These are phyloP conservation scores for Pseudopipra pipra DNA, from an alignment of 2,113 vertebrate genomes.

Conservation along the genomic window DNA sequence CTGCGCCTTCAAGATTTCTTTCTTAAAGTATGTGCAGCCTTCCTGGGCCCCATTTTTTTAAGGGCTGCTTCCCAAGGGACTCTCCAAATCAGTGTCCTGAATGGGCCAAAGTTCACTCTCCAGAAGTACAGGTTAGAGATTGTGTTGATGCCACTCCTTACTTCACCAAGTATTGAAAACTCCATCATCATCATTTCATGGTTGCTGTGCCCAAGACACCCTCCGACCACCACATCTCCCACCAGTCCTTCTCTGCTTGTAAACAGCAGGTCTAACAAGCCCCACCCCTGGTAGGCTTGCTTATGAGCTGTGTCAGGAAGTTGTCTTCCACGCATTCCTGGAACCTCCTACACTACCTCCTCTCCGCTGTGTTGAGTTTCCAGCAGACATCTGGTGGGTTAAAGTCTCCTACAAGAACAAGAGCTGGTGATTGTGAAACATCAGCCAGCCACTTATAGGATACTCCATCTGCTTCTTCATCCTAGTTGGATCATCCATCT, in stretches of 20 bases:
- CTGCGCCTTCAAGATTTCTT: background rate
- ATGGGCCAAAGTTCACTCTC: background rate
- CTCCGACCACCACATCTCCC: background rate
- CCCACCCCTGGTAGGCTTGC: background rate
- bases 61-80: background rate
- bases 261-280: background rate
- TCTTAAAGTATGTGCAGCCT: background rate
- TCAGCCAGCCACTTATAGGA: background rate
- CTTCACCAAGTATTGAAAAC: background rate
- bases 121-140: background rate
- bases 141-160: background rate
- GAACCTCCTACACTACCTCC: background rate
- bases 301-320: background rate
- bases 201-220: background rate
- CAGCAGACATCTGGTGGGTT: background rate
- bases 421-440: background rate
- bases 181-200: accelerated
- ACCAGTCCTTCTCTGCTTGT: background rate
- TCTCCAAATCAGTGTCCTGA: background rate
- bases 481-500: background rate
- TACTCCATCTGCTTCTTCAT: background rate
- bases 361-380: background rate
- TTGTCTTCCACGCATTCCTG: too few species aligned
- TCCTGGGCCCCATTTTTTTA: background rate
- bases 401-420: background rate